Evolutionary conservation across 1,140 invertebrate species (phyloP).

Genomic region (Hermetia illucens): DNA sequence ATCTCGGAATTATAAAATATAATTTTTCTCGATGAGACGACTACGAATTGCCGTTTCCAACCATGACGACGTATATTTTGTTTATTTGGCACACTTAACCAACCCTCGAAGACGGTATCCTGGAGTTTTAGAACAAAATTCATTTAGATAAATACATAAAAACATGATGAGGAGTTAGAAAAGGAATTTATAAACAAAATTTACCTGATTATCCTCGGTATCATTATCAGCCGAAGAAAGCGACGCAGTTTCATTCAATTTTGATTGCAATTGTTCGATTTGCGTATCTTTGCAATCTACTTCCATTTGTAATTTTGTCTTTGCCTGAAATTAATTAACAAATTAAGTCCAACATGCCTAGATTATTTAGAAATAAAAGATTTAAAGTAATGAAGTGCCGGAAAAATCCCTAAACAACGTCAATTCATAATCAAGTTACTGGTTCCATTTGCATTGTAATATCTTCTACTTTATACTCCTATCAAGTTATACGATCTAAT

Average conservation of each 20-base stretch:
- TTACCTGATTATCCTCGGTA: slow-evolving; percentile 50
- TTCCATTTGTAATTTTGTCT: slow-evolving; percentile 82
- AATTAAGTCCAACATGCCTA: slow-evolving; percentile 5
- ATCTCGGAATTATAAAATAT: slow-evolving; percentile 94
- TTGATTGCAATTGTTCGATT: slow-evolving; percentile 81
- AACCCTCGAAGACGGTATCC: slow-evolving; percentile 81
- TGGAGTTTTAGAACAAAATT: slow-evolving; percentile 29
- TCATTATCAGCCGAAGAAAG: slow-evolving; percentile 80
- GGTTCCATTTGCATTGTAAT: too few relatives aligned
- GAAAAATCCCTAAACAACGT: too few relatives aligned
- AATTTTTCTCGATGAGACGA: slow-evolving; percentile 92
- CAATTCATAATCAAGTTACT: too few relatives aligned
- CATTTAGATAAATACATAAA: slow-evolving; percentile 13
- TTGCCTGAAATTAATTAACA: slow-evolving; percentile 37
- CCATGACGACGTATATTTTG: slow-evolving; percentile 90
- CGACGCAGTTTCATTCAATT: slow-evolving; percentile 78
- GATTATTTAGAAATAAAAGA: background rate
- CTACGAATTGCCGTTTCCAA: slow-evolving; percentile 95
- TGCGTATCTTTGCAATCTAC: slow-evolving; percentile 89
- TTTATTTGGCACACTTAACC: slow-evolving; percentile 89
- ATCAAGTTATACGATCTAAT: too few relatives aligned
- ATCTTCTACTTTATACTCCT: too few relatives aligned
- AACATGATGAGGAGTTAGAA: slow-evolving; percentile 3
- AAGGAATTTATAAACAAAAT: background rate
- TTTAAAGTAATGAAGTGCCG: too few relatives aligned